Base-by-base conservation (phyloP, 2,888 invertebrate species). In the Branchellion lobata region DNA sequence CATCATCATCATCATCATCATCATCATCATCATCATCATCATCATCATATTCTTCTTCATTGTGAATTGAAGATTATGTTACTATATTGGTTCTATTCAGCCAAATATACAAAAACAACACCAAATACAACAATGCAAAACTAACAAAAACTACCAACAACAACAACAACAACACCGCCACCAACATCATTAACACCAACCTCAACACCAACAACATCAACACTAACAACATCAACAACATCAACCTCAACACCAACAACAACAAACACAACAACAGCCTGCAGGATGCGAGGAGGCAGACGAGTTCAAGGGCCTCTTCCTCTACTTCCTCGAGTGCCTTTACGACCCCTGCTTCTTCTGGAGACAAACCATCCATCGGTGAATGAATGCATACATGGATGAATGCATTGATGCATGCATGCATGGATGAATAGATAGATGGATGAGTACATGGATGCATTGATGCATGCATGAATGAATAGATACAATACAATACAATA, bases 1-100 rank as follows among this genome's bases (percentile, higher is more conserved):
- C 65, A 65, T 65, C 65, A 65, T 65, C 65, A 65, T 65, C 65
- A 65, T 65, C 65, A 65, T 65, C 65, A 65, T 65, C 65, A 65
- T 65, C 65, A 21, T 11, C 21, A 65, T 65, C 65, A 21, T 65
- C 65, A 65, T 65, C 65, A 65, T 65, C 65, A 65, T 65, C 65
- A 65, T 65, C 65, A 21, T 65, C 65, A 21, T 65, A 3, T 65
- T 65, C 65, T 8, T 11, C 21, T 65, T 65, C 65, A 27, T 65
- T 21, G 21, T 53, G 18, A 53, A 18, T 53, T 53, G 18, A 18
- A 18, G 21, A 18, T 53, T 53, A n/a, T n/a, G n/a, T n/a, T n/a
- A n/a, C n/a, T n/a, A n/a, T n/a, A n/a, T n/a, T n/a, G n/a, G n/a
- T n/a, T n/a, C n/a, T n/a, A n/a, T n/a, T n/a, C n/a, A n/a, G n/a